Base-by-base conservation (phyloP, 2,797 vertebrate genomes). In the Danio aesculapii region DNA sequence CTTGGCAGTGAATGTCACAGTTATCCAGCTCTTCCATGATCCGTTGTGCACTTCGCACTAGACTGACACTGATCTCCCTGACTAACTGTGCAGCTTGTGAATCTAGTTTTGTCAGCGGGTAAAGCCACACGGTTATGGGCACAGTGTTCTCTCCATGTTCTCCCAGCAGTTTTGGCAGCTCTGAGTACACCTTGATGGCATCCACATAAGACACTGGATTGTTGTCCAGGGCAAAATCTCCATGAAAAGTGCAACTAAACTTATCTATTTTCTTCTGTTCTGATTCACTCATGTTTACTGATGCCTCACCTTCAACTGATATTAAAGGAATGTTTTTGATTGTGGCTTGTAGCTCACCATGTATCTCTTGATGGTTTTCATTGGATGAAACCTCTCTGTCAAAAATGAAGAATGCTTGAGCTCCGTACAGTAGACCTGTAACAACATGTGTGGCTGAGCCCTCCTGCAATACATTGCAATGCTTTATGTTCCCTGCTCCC, bases 331-430 rank as follows among this genome's bases (percentile, higher is more conserved):
- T 87, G 0, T 85, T 89, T n/a, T 88, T 86, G 8, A 92, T 89
- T 50, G 75, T 10, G 4, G 79, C 80, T 3, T 87, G 73, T 13
- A 92, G 21, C n/a, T 49, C 84, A 2, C 87, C 88, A 39, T 90
- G 59, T 59, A 91, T 85, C 2, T 87, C 77, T 78, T 90, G 84
- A 19, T 78, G 57, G 19, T 81, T 6, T 82, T 92, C 89, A 0
- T 7, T 39, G 1, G 84, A 39, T 0, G 88, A 89, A 8, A 88
- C 58, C 2, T 89, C 46, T 76, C 46, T 76, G 19, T 92, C 90
- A 86, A 92, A 92, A 11, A 92, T 84, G 73, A 92, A 91, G 79
- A 91, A 91, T 0, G 89, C 89, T 61, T 91, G 87, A 6, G 89
- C 91, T 10, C 92, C 92, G 77, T 92, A 91, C n/a, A 91, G 81